These are phyloP conservation scores for Anagrus nilaparvatae DNA, from an alignment of 1,140 invertebrate genomes.

Conservation along the genomic window DNA sequence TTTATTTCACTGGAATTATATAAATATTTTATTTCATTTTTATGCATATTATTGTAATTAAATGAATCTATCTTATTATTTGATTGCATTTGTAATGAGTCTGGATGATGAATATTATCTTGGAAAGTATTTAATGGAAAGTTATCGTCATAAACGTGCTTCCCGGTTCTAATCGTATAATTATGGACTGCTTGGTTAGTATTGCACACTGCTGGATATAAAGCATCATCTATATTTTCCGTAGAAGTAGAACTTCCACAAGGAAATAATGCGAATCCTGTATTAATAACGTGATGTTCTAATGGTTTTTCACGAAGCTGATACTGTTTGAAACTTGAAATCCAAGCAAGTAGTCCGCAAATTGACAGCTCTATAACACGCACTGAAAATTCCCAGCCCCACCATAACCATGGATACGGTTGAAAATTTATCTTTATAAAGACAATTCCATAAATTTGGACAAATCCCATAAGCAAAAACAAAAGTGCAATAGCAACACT, in stretches of 20 bases:
- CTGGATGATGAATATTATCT: too few relatives aligned
- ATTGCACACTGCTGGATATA: constrained; percentile 73
- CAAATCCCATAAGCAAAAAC: constrained; percentile 66
- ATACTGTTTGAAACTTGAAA: constrained; percentile 55
- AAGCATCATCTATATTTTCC: constrained; percentile 49
- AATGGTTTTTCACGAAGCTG: constrained; percentile 42
- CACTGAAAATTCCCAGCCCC: constrained; percentile 77
- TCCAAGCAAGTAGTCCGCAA: constrained; percentile 71
- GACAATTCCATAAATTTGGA: constrained; percentile 76
- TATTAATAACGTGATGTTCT: constrained; percentile 40
- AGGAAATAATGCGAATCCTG: constrained; percentile 64
- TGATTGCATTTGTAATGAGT: too few relatives aligned
- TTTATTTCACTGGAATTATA: too few relatives aligned
- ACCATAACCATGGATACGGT: constrained; percentile 70
- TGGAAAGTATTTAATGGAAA: constrained; percentile 48
- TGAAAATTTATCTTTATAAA: constrained; percentile 51
- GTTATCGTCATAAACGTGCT: constrained; percentile 62
- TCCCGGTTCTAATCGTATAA: constrained; percentile 66
- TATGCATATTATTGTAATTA: too few relatives aligned
- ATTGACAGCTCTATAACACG: constrained; percentile 75
- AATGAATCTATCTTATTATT: too few relatives aligned
- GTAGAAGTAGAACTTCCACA: constrained; percentile 66
- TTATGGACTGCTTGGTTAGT: constrained; percentile 76
- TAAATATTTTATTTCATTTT: too few relatives aligned
- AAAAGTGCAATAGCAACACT: constrained; percentile 74